Evolutionary conservation across 35 echinoderm and acorn worm species (phyloP).

Genomic region (Holothuria glaberrima): DNA sequence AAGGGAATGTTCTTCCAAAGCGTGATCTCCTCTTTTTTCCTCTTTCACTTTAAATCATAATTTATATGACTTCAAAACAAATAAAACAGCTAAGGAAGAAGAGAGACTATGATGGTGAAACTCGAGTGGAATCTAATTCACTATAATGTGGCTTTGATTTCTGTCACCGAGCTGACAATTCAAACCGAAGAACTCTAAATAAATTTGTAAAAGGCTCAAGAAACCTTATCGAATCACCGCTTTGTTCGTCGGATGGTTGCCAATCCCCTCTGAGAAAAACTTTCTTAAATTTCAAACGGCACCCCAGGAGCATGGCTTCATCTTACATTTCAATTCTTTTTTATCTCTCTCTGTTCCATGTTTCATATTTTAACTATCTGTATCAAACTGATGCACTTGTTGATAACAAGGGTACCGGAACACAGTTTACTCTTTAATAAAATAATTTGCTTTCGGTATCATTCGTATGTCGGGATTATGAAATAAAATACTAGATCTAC

Average conservation of each 20-base stretch:
- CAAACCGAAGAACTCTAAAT: constrained; percentile 27
- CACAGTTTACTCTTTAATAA: too few species aligned
- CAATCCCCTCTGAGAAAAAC: too few species aligned
- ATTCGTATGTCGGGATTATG: too few species aligned
- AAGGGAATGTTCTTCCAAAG: constrained; percentile 24
- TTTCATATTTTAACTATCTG: neutral
- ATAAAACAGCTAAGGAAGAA: neutral
- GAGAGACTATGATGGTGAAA: neutral
- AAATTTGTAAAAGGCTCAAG: neutral
- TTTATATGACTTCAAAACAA: constrained; percentile 21
- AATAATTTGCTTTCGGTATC: too few species aligned
- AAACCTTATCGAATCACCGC: neutral
- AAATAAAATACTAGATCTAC: too few species aligned
- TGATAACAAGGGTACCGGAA: too few species aligned
- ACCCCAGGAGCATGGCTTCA: neutral
- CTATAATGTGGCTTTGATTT: constrained; percentile 18
- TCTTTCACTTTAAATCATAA: neutral
- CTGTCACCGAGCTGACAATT: constrained; percentile 12
- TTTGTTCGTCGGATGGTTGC: neutral
- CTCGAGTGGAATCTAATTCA: neutral
- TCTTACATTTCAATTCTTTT: neutral
- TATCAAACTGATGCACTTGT: too few species aligned
- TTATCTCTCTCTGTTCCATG: neutral
- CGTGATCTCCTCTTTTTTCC: neutral
- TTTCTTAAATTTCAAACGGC: too few species aligned